Base-by-base conservation (phyloP, 2,888 invertebrate genomes). In the Ichneumoninae sp. region DNA sequence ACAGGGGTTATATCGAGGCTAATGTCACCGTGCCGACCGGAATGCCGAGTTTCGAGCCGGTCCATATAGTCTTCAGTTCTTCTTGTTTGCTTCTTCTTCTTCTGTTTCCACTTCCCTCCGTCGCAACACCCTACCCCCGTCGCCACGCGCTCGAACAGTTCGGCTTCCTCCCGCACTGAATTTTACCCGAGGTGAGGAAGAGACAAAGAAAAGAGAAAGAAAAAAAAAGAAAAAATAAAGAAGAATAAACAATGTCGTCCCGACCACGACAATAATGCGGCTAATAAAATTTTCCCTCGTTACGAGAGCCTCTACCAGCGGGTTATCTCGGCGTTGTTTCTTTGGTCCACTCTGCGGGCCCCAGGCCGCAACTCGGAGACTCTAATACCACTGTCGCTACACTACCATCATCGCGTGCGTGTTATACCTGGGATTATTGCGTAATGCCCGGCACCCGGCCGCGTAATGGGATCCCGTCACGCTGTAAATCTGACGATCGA, bases 21-120 rank as follows among this genome's bases (percentile, higher is more conserved):
- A 83, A 80, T 76, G 83, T 81, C 78, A 81, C 84, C 84, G 47
- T 79, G 84, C 75, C 81, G 81, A 70, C 50, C 78, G 78, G 78
- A 75, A 81, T 66, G 70, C 70, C 74, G 81, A 75, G 69, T 74
- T 74, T 70, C 80, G 33, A 69, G 69, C 54, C 69, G 65, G 69
- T 84, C 84, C 81, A 81, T 84, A 84, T 81, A 68, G 50, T 70
- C 26, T 54, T 66, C 65, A 40, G 22, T 79, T 71, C 72, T 71
- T 72, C 71, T 72, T 76, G 54, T 62, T 36, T 70, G 65, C 30
- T 57, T 79, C 69, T 80, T 60, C 40, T 47, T 75, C 70, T 75
- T n/a, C 26, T 60, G 50, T 22, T 47, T 77, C 68, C 52, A 65
- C 62, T 72, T 70, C 54, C 16, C 36, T 19, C 36, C 33, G 60